Percentiles rank a stretch among this genome's conserved stretches.
phyloP scores from a whole-genome alignment of 1,140 invertebrate genomes.

The Drosophila nigrodunni region DNA sequence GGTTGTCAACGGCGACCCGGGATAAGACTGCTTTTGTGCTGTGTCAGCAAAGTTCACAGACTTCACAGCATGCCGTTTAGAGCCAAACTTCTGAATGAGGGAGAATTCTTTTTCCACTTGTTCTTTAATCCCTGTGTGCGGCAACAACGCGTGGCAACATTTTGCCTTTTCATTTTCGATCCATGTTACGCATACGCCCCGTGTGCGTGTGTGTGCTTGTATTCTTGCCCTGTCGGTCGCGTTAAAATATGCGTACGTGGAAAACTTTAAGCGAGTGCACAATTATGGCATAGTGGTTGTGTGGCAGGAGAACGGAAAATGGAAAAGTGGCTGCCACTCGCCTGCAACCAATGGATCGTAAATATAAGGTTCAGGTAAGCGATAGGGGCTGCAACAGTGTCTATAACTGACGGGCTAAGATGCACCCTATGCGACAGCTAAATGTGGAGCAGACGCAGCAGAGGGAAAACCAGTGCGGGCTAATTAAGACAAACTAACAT shows the following conservation, averaged over 20 bases:
- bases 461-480: slow-evolving; percentile 50
- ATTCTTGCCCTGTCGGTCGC: slow-evolving; percentile 6
- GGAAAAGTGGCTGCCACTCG: slow-evolving; percentile 46
- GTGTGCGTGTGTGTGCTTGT: slow-evolving; percentile 10
- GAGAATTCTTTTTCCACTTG: slow-evolving; percentile 51
- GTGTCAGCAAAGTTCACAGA: slow-evolving; percentile 43
- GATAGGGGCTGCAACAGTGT: slow-evolving; percentile 39
- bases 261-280: slow-evolving; percentile 76
- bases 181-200: slow-evolving; percentile 68
- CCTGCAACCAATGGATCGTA: slow-evolving; percentile 76
- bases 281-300: slow-evolving; percentile 52
- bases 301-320: slow-evolving; percentile 3
- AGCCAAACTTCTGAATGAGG: slow-evolving; percentile 15
- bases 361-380: slow-evolving; percentile 62
- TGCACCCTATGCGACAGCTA: slow-evolving; percentile 16
- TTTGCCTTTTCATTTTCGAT: slow-evolving; percentile 61
- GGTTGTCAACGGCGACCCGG: slow-evolving; percentile 24
- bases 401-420: slow-evolving; percentile 38
- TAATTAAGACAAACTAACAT: slow-evolving; percentile 81
- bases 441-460: slow-evolving; percentile 21
- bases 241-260: slow-evolving; percentile 60
- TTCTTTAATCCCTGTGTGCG: slow-evolving; percentile 47
- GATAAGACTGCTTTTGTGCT: slow-evolving; percentile 26
- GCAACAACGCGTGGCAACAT: slow-evolving; percentile 42
- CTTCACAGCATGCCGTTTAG: slow-evolving; percentile 23